A percentile compares a stretch with the other conserved stretches of the same genome.
These are phyloP conservation scores for Sorex araneus DNA, from an alignment of 2,113 vertebrate genomes.

Conservation along the genomic window DNA sequence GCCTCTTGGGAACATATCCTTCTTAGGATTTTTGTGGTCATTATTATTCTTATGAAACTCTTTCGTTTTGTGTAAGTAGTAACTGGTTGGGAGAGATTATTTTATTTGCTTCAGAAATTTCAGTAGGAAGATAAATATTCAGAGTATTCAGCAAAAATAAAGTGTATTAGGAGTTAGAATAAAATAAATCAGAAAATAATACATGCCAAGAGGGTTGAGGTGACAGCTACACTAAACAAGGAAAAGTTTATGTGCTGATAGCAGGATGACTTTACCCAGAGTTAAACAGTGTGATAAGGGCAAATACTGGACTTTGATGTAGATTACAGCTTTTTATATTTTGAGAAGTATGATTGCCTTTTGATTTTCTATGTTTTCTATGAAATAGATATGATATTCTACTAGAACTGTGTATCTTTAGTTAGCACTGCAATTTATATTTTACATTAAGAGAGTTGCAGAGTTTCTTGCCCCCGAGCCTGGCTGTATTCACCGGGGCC, in stretches of 20 bases:
- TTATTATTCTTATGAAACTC: slow-evolving; percentile 54
- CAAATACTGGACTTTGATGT: slow-evolving; percentile 66
- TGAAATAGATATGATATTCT: slow-evolving; percentile 70
- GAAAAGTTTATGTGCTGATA: slow-evolving; percentile 21
- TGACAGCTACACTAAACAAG: slow-evolving; percentile 27
- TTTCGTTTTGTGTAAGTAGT: not conserved
- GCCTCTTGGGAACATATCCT: not conserved
- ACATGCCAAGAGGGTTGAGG: slow-evolving; percentile 31
- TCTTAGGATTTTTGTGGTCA: slow-evolving; percentile 28
- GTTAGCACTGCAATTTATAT: slow-evolving; percentile 68
- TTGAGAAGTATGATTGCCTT: slow-evolving; percentile 70
- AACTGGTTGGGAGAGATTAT: slow-evolving; percentile 58
- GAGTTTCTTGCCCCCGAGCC: too few species aligned
- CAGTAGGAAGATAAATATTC: slow-evolving; percentile 65
- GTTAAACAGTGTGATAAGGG: slow-evolving; percentile 44
- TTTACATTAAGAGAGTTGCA: too few species aligned
- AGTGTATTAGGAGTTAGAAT: slow-evolving; percentile 49
- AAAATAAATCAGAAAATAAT: slow-evolving; percentile 60
- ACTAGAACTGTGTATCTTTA: slow-evolving; percentile 31
- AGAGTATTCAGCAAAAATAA: slow-evolving; percentile 8
- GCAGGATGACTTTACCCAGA: slow-evolving; percentile 57
- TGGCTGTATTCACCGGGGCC: too few species aligned
- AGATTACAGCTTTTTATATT: slow-evolving; percentile 71
- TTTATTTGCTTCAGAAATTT: slow-evolving; percentile 69
- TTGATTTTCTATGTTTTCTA: slow-evolving; percentile 78